Conservation (phyloP, 2,797 vertebrate species). For the Sciurus vulgaris region DNA sequence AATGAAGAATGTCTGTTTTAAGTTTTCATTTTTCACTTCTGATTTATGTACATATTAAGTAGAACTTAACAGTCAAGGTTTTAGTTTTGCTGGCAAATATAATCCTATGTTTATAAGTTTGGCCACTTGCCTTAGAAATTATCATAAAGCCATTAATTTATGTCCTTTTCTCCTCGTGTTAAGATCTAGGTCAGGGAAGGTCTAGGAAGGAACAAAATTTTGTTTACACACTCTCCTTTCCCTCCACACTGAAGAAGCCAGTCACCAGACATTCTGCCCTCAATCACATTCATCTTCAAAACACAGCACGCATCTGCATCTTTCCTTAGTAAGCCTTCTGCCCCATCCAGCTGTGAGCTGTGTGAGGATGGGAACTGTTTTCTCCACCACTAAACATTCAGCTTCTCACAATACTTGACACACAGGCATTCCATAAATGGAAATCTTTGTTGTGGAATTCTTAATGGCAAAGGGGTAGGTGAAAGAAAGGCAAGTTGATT, state of each 20-base stretch:
- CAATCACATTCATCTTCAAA: not conserved
- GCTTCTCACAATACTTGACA: not conserved
- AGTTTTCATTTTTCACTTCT: slow-evolving; percentile 38
- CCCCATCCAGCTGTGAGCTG: not conserved
- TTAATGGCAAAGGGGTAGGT: not conserved
- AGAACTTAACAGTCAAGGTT: slow-evolving; percentile 50
- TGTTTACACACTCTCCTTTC: not conserved
- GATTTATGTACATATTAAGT: slow-evolving; percentile 24
- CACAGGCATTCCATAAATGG: not conserved
- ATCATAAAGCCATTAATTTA: not conserved
- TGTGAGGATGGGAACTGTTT: not conserved
- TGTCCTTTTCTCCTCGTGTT: not conserved
- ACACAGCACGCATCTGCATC: not conserved
- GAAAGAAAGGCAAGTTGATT: not conserved
- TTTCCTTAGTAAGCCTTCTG: not conserved
- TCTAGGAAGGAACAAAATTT: slow-evolving; percentile 26
- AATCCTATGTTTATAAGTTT: slow-evolving; percentile 44
- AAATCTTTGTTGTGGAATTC: not conserved
- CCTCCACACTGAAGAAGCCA: not conserved
- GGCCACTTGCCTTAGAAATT: slow-evolving; percentile 54
- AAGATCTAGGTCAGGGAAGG: not conserved
- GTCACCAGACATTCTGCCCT: not conserved
- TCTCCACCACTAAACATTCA: not conserved
- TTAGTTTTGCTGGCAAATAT: slow-evolving; percentile 34
- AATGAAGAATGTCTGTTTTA: slow-evolving; percentile 45